Base-by-base conservation (phyloP, 2,797 vertebrate genomes). In the Liasis olivaceus region DNA sequence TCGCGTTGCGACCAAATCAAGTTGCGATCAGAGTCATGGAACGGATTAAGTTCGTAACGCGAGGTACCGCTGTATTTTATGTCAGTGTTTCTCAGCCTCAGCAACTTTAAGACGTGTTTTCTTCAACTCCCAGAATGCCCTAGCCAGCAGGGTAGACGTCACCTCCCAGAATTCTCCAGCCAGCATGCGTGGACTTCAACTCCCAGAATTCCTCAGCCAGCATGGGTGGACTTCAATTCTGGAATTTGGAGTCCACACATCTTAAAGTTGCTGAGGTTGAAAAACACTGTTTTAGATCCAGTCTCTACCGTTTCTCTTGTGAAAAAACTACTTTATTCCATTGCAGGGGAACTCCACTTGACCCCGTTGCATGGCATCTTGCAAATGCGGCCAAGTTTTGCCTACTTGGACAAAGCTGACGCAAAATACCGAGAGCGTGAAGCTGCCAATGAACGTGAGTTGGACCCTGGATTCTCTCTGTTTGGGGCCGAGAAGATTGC, bases 341-440 rank as follows among this genome's bases (percentile, higher is more conserved):
- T 93, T 92, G 36, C 94, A 99, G 99, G 99, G 91, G 99, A 99
- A 96, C 98, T 99, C 95, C 99, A 99, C 89, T 94, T 99, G 96
- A 99, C 99, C 0, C 99, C 99, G 22, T 97, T 99, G 94, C 98
- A 99, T 0, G 99, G 99, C 93, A 99, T 99, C 97, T 98, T 99
- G 90, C 99, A 99, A 96, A 97, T 99, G 97, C 98, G 99, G 88
- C 99, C 99, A 77, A 99, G 99, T 96, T 99, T 99, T 97, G 98
- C 98, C 31, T 99, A 99, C 94, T 95, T 99, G 97, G 99, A 99
- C 96, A 99, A 99, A 97, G 99, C 99, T 0, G 99, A 99, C 93
- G 98, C 97, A 95, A 99, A 99, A 97, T 99, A 99, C 95, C 97
- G 98, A 60, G 99, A 99, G 97, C 98, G 99, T 92, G 99, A 99